Conservation (phyloP, 1,140 invertebrate genomes). For the Leptinotarsa texana region DNA sequence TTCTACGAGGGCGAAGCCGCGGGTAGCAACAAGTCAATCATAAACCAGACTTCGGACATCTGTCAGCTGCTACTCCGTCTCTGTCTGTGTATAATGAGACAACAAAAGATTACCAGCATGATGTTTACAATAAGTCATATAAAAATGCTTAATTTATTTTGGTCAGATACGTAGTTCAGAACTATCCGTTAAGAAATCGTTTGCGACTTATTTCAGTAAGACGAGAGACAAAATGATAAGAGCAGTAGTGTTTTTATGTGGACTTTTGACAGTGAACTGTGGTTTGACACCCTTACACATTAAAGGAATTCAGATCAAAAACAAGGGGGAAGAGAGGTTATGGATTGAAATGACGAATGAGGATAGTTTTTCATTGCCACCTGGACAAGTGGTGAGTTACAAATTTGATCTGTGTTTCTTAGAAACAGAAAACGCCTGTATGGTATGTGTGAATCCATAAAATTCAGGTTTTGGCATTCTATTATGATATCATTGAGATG, state of each 20-base stretch:
- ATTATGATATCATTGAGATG: too few species aligned
- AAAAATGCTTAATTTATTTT: slow-evolving; percentile 22
- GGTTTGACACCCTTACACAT: neutral
- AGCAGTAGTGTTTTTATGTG: neutral
- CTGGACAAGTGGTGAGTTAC: slow-evolving; percentile 23
- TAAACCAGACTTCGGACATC: too few species aligned
- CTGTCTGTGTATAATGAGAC: neutral
- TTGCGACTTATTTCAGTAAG: neutral
- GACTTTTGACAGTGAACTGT: neutral
- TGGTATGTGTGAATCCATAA: too few species aligned
- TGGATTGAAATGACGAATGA: slow-evolving; percentile 30
- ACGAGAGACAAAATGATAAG: slow-evolving; percentile 1
- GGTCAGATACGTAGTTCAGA: slow-evolving; percentile 19
- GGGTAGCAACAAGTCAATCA: too few species aligned
- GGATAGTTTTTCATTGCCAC: slow-evolving; percentile 18
- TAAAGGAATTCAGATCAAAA: slow-evolving; percentile 23
- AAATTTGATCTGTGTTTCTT: too few species aligned
- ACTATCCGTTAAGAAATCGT: neutral
- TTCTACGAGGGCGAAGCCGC: too few species aligned
- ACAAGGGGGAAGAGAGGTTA: slow-evolving; percentile 9
- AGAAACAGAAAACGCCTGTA: too few species aligned
- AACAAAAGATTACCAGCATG: slow-evolving; percentile 21
- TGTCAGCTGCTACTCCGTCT: neutral
- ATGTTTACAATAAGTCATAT: slow-evolving; percentile 23
- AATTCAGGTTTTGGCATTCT: too few species aligned